Conservation (phyloP, 2,888 invertebrate genomes). For the Metallyticus violacea region DNA sequence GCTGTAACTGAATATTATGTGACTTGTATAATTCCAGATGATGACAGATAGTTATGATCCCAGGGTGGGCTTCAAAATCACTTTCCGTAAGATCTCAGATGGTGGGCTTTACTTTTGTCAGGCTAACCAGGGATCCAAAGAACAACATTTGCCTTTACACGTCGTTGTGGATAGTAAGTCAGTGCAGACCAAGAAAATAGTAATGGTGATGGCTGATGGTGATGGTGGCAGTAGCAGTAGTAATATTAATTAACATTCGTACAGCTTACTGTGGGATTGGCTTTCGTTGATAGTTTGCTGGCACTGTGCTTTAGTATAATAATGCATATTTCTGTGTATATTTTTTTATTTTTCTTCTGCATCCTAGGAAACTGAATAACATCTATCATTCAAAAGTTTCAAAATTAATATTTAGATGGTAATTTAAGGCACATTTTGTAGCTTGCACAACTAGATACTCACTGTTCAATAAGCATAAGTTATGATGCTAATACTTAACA, state of each 20-base stretch:
- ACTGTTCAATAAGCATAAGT: no score
- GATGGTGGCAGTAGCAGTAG: background rate
- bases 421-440: no score
- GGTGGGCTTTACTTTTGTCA: background rate
- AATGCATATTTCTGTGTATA: background rate
- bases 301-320: no score
- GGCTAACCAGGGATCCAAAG: background rate
- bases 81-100: background rate
- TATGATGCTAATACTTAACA: no score
- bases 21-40: constrained; percentile 23
- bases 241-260: background rate
- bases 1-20: background rate
- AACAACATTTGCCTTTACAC: background rate
- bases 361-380: no score
- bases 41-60: constrained; percentile 27
- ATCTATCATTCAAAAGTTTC: no score
- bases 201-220: no score
- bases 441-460: no score
- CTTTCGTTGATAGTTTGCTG: background rate
- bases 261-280: constrained; percentile 5
- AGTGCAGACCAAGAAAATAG: background rate
- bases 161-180: constrained; percentile 4
- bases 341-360: no score
- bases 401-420: no score
- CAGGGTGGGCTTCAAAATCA: constrained; percentile 35